phyloP scores from a whole-genome alignment of 2,888 invertebrate species.

The Luperina testacea region DNA sequence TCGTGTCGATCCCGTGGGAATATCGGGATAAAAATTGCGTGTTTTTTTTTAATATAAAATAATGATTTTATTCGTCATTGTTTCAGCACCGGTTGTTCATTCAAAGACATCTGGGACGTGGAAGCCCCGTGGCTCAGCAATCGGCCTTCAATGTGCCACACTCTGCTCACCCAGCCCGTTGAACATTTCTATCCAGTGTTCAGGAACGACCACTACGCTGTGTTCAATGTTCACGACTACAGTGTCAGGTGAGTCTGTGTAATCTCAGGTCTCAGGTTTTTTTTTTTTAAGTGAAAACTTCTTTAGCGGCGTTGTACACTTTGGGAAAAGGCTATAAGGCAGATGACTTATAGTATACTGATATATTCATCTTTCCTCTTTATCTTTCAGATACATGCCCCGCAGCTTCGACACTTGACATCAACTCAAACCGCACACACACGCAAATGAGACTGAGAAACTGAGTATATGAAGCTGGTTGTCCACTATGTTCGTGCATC shows the following conservation, averaged over 20 bases:
- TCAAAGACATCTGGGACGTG: constrained; percentile 81
- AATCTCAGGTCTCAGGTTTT: no score
- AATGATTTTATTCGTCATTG: not conserved
- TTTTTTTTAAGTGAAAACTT: no score
- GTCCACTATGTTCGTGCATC: constrained; percentile 27
- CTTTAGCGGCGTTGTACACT: no score
- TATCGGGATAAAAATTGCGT: no score
- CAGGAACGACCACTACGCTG: constrained; percentile 77
- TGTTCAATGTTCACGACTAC: constrained; percentile 82
- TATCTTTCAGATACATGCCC: constrained; percentile 82
- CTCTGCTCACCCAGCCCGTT: constrained; percentile 71
- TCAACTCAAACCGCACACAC: constrained; percentile 23
- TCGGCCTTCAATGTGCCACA: constrained; percentile 73
- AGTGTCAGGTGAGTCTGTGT: constrained; percentile 77
- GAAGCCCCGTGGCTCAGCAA: constrained; percentile 68
- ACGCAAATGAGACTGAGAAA: constrained; percentile 45
- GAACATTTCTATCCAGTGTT: constrained; percentile 84
- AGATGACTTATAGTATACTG: not conserved
- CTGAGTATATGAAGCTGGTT: constrained; percentile 33
- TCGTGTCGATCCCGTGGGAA: no score
- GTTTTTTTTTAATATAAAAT: not conserved
- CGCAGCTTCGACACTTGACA: constrained; percentile 85
- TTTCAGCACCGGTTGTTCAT: constrained; percentile 80
- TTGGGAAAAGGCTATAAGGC: no score
- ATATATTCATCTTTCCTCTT: not conserved